Base-by-base conservation (phyloP, 64 coral and sea anemone genomes). In the Exaiptasia diaphana region DNA sequence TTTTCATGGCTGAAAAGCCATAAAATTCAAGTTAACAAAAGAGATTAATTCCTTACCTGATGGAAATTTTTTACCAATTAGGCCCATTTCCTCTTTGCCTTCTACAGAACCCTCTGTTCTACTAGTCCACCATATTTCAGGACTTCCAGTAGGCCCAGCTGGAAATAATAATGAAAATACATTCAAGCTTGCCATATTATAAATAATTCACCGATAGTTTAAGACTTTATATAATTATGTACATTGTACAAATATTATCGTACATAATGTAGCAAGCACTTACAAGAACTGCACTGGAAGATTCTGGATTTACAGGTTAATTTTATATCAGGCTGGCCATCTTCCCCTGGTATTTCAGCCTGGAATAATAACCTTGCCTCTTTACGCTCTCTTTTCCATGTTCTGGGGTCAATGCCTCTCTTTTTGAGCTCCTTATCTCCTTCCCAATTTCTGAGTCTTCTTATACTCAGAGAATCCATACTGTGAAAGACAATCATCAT, bases 41-140 rank as follows among this genome's bases (percentile, higher is more conserved):
- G n/a, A n/a, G n/a, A n/a, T n/a, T n/a, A n/a, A n/a, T n/a, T n/a
- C n/a, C 53, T 83, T 41, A 97, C 95, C 95, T 75, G 90, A 79
- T 72, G 77, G 89, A 88, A 99, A 99, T 38, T 99, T 99, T 74
- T 99, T 99, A 39, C 95, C 95, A 93, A 99, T 99, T 18, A 99
- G 85, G 71, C 95, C 95, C 85, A 99, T 78, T 81, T 99, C 95
- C 50, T 92, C 85, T 35, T 89, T 89, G 36, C 95, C 95, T 40
- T 88, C 73, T 56, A 80, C 95, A 64, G 79, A 99, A 85, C 95
- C 95, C 85, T 99, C 85, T 53, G 41, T 88, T 25, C 80, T 78
- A 75, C 90, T 99, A 78, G 90, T 87, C 95, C 95, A 99, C 95
- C 89, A 93, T 67, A 99, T 91, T 74, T 99, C 95, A 40, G 95